Conservation (phyloP, 1,140 invertebrate species). For the Drosophila lacteicornis region DNA sequence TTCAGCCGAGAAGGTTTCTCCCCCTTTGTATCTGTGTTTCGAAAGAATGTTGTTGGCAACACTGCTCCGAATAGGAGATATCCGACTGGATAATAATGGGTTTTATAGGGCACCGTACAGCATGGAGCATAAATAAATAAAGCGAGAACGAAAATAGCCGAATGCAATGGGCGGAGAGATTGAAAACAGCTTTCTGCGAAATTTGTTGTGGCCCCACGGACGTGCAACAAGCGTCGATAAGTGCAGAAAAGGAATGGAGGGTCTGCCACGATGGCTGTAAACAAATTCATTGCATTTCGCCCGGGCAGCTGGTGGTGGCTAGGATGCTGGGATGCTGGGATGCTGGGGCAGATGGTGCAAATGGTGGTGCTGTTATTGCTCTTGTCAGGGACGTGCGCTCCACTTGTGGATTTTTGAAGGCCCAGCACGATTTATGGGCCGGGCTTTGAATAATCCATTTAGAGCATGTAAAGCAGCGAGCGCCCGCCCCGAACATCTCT, state of each 20-base stretch:
- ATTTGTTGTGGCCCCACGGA: constrained; percentile 42
- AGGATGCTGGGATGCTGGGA: not conserved
- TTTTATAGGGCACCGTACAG: constrained; percentile 1
- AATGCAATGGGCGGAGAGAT: constrained; percentile 36
- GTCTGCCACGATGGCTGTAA: constrained; percentile 38
- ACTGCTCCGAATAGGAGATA: constrained; percentile 17
- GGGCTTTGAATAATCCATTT: constrained; percentile 80
- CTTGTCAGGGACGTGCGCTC: constrained; percentile 31
- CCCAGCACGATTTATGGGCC: constrained; percentile 40
- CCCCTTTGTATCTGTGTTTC: not conserved
- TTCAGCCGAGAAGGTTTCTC: not conserved
- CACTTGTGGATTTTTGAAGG: constrained; percentile 42
- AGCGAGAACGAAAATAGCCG: constrained; percentile 38
- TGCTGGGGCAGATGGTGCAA: constrained; percentile 2
- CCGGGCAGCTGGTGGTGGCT: constrained; percentile 4
- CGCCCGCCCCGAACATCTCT: constrained; percentile 45
- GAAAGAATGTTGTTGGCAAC: not conserved
- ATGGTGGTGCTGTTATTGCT: constrained; percentile 20
- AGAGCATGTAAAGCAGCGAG: constrained; percentile 51
- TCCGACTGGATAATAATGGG: constrained; percentile 13
- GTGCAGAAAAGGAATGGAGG: constrained; percentile 30
- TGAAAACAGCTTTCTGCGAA: constrained; percentile 49
- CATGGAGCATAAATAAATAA: constrained; percentile 43
- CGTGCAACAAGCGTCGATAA: constrained; percentile 59
- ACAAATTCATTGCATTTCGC: constrained; percentile 46